phyloP scores from a whole-genome alignment of 2,113 vertebrate genomes.

The Leptobrachium ailaonicum region DNA sequence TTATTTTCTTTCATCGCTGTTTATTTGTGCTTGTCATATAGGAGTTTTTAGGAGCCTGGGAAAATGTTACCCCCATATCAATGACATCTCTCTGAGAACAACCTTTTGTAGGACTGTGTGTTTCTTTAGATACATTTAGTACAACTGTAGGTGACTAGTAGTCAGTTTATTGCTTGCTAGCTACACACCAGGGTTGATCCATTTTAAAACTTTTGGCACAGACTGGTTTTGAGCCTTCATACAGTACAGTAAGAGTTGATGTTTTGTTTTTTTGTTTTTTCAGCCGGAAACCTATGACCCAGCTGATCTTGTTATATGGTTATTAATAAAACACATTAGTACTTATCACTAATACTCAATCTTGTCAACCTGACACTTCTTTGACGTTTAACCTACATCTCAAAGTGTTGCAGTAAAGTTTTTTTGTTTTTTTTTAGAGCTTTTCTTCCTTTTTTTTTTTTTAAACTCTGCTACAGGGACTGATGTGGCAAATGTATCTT shows the following conservation, averaged over 20 bases:
- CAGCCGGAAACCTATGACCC: not conserved
- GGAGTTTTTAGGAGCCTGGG: slow-evolving; percentile 80
- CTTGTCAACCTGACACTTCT: not conserved
- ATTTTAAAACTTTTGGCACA: slow-evolving; percentile 96
- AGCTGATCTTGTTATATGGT: slow-evolving; percentile 58
- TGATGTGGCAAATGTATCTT: slow-evolving; percentile 80
- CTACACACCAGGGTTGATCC: slow-evolving; percentile 93
- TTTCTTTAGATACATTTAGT: slow-evolving; percentile 92
- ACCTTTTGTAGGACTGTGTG: slow-evolving; percentile 86
- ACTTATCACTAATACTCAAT: slow-evolving; percentile 23
- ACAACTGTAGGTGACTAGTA: slow-evolving; percentile 86
- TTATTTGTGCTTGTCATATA: slow-evolving; percentile 86
- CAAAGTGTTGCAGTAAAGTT: not conserved
- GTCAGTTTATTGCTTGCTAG: slow-evolving; percentile 90
- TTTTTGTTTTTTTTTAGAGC: no score
- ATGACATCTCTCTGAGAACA: slow-evolving; percentile 83
- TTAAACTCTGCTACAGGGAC: slow-evolving; percentile 85
- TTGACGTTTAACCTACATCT: not conserved
- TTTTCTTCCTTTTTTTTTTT: no score
- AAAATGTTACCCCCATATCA: slow-evolving; percentile 76
- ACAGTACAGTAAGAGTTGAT: not conserved
- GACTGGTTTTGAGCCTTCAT: slow-evolving; percentile 62
- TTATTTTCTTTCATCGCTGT: slow-evolving; percentile 72
- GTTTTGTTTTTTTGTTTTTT: not conserved
- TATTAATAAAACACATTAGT: slow-evolving; percentile 3